Conservation (phyloP, 2,113 vertebrate genomes). For the Urocitellus parryii region DNA sequence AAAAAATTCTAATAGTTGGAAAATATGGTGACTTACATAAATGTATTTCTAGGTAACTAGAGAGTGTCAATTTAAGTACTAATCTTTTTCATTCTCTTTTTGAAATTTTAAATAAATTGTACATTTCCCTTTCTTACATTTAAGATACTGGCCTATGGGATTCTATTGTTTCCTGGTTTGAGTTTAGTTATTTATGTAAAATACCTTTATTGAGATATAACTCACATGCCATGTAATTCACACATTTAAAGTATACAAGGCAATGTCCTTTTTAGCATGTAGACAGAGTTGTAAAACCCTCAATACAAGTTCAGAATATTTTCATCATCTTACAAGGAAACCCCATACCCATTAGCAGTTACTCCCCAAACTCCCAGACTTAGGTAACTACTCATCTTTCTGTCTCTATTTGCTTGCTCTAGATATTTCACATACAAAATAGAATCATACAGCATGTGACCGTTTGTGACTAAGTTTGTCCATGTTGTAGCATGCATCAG, state of each 20-base stretch:
- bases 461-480: not conserved
- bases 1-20: not conserved
- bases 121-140: not conserved
- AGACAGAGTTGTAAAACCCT: not conserved
- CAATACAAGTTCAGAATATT: constrained; percentile 19
- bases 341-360: not conserved
- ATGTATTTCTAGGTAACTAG: not conserved
- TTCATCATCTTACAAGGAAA: constrained; percentile 31
- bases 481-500: not conserved
- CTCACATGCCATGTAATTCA: not conserved
- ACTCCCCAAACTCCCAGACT: not conserved
- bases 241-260: not conserved
- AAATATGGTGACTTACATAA: not conserved
- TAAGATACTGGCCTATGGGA: not conserved
- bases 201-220: constrained; percentile 9
- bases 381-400: not conserved
- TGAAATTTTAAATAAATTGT: not conserved
- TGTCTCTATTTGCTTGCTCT: not conserved
- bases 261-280: not conserved
- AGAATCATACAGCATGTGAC: not conserved
- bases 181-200: not conserved
- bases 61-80: not conserved
- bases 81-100: not conserved
- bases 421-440: not conserved
- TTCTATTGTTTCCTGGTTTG: not conserved